A percentile compares a stretch with the other conserved stretches of the same genome.
Evolutionary conservation across 2,113 vertebrate genomes (phyloP).

Genomic region (Choloepus hoffmanni): DNA sequence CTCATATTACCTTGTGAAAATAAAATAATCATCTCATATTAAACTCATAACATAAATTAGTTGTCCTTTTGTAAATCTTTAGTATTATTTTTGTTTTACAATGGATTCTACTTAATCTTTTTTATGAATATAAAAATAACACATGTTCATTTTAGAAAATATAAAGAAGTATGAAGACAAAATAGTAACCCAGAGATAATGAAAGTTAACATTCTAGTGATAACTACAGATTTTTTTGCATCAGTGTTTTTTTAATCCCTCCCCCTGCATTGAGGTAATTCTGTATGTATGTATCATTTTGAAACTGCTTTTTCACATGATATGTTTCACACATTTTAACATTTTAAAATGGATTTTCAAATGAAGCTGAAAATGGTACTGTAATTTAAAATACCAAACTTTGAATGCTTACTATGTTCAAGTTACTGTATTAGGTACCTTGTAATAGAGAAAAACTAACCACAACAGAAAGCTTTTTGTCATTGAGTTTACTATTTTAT

Average conservation of each 20-base stretch:
- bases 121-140: neutral
- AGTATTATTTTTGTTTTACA: conserved; percentile 45
- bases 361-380: conserved; percentile 49
- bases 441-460: conserved; percentile 16
- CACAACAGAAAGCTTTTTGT: conserved; percentile 40
- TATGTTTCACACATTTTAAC: conserved; percentile 34
- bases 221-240: conserved; percentile 40
- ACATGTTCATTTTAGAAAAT: conserved; percentile 57
- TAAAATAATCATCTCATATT: conserved; percentile 16
- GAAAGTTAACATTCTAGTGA: conserved; percentile 48
- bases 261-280: conserved; percentile 10
- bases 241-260: neutral
- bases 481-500: conserved; percentile 60
- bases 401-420: conserved; percentile 13
- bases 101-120: conserved; percentile 32
- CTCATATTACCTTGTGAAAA: conserved; percentile 5
- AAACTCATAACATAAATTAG: conserved; percentile 42
- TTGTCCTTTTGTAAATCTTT: conserved; percentile 11
- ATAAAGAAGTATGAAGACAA: conserved; percentile 47
- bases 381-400: conserved; percentile 56
- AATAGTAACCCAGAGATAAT: conserved; percentile 18
- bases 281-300: conserved; percentile 24
- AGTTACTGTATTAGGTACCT: conserved; percentile 33
- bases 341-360: conserved; percentile 52
- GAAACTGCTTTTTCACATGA: neutral